Percentiles rank a stretch among this genome's conserved stretches.
phyloP scores from a whole-genome alignment of 2,888 invertebrate species.

The Beris chalybata region DNA sequence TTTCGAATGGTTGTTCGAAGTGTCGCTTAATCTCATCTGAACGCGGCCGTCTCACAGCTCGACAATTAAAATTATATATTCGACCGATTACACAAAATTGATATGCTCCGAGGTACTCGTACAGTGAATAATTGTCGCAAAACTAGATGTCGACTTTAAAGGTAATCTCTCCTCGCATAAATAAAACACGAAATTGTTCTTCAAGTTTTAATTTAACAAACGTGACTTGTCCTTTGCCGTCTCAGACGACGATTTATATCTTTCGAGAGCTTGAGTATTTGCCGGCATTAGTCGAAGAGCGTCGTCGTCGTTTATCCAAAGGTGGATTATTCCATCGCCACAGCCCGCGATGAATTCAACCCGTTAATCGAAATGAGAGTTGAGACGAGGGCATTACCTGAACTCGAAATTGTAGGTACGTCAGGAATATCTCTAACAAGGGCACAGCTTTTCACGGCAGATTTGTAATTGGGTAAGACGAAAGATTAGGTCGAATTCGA shows the following conservation, averaged over 20 bases:
- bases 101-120: constrained; percentile 26
- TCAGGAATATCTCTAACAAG: too few species aligned
- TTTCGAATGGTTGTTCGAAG: too few species aligned
- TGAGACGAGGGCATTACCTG: not conserved
- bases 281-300: not conserved
- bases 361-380: constrained; percentile 6
- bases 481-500: too few species aligned
- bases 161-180: constrained; percentile 36
- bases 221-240: constrained; percentile 38
- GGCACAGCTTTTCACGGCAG: too few species aligned
- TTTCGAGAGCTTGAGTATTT: constrained; percentile 4
- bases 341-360: not conserved
- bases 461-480: too few species aligned
- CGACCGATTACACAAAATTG: constrained; percentile 29
- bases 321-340: too few species aligned
- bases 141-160: constrained; percentile 28
- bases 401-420: too few species aligned
- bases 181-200: constrained; percentile 38
- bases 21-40: constrained; percentile 18
- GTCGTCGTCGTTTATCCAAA: too few species aligned
- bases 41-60: constrained; percentile 10
- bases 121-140: constrained; percentile 29
- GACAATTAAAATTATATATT: constrained; percentile 34
- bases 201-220: constrained; percentile 37
- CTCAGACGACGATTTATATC: constrained; percentile 39